phyloP scores from a whole-genome alignment of 1,140 invertebrate genomes.

The Scaptodrosophila lebanonensis region DNA sequence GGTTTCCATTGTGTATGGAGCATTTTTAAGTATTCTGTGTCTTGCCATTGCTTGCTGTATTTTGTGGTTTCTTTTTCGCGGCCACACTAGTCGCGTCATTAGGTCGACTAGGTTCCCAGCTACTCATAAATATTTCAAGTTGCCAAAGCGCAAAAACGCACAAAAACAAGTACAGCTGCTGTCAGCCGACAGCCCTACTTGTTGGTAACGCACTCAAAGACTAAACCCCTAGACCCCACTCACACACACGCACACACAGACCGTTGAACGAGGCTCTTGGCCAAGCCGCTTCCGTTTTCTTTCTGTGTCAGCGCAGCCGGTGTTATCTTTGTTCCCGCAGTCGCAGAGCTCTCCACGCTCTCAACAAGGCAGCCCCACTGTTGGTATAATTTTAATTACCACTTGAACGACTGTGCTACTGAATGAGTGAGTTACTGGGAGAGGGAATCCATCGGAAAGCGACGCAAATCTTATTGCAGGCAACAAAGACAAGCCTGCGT shows the following conservation, averaged over 20 bases:
- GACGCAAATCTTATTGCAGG: slow-evolving; percentile 14
- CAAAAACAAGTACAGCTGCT: slow-evolving; percentile 18
- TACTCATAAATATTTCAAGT: slow-evolving; percentile 47
- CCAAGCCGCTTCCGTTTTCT: slow-evolving; percentile 32
- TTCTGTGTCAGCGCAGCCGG: slow-evolving; percentile 46
- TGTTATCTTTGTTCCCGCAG: neutral
- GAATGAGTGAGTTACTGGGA: slow-evolving; percentile 8
- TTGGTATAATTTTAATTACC: slow-evolving; percentile 72
- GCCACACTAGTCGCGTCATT: slow-evolving; percentile 35
- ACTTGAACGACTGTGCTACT: slow-evolving; percentile 33
- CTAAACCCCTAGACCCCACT: no score
- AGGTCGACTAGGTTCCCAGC: slow-evolving; percentile 26
- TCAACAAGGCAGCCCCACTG: no score
- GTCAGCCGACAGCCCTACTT: slow-evolving; percentile 11
- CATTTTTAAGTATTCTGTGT: no score
- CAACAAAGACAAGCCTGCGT: slow-evolving; percentile 31
- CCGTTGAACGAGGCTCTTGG: slow-evolving; percentile 17
- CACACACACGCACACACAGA: no score
- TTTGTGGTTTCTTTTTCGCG: slow-evolving; percentile 38
- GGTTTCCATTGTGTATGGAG: no score
- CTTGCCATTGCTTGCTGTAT: slow-evolving; percentile 21
- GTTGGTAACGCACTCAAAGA: no score
- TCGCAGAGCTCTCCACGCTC: slow-evolving; percentile 11
- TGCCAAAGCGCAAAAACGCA: slow-evolving; percentile 16
- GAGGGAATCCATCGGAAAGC: slow-evolving; percentile 18